Base-by-base conservation (phyloP, 2,888 invertebrate genomes). In the Dicyrtomina minuta region DNA sequence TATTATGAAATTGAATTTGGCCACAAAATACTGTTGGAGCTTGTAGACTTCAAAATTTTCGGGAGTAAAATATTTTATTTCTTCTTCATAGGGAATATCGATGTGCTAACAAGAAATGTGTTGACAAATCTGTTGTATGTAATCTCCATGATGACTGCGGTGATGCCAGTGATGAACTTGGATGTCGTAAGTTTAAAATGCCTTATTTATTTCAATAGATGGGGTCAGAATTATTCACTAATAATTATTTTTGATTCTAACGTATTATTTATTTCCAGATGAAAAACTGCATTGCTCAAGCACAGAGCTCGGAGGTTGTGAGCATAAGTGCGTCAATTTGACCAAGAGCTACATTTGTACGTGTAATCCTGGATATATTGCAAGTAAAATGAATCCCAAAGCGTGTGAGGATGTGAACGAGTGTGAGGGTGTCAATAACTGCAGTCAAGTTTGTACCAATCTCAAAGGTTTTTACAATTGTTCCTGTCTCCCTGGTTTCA, bases 391-490 rank as follows among this genome's bases (percentile, higher is more conserved):
- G 3, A 92, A 93, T 81, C 87, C 89, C 72, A 95, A 95, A 83
- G 87, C 88, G 73, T 95, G 95, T 81, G 84, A 88, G 74, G 97
- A 97, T 81, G 87, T 96, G 17, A 90, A 97, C 82, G 97, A 97
- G 83, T 97, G 97, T 80, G 84, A 86, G 0, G 87, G 87, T 22
- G 86, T 86, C 26, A 92, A 93, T 82, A 90, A 91, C 73, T 99
- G 99, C 84, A 93, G 96, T 1, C 99, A 99, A 80, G 84, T 91
- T 44, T 99, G 99, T 80, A 86, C 87, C 66, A 99, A 99, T 82
- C 82, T 93, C 60, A 96, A 97, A 80, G 98, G 97, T 33, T 88
- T 90, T 0, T 93, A 89, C 80, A 87, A 89, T 67, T 99, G 99
- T 81, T 87, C 88, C 26, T 99, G 99, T 79, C 86, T 89, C 8